Conservation (phyloP, 2,113 vertebrate genomes). For the Salvelinus sp. region DNA sequence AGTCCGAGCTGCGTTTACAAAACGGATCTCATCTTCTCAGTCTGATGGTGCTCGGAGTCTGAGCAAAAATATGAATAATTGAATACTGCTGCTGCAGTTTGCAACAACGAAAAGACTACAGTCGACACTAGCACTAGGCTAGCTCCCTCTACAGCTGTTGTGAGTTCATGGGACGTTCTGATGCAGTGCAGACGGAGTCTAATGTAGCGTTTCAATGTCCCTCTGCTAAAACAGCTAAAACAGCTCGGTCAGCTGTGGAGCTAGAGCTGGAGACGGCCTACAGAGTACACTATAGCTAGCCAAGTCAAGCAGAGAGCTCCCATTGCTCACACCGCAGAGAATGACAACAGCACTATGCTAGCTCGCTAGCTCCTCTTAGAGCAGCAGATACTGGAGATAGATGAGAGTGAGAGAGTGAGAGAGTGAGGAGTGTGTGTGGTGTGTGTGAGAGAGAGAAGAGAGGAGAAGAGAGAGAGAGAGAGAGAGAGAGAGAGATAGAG, state of each 20-base stretch:
- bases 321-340: not conserved
- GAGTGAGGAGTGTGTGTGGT: not conserved
- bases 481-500: not conserved
- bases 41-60: not conserved
- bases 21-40: slow-evolving; percentile 6
- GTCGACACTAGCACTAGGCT: not conserved
- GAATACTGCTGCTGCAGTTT: not conserved
- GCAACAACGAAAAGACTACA: not conserved
- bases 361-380: not conserved
- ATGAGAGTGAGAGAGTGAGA: not conserved
- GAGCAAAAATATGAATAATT: not conserved
- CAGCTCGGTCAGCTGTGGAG: not conserved
- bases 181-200: not conserved
- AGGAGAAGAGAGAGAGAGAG: not conserved
- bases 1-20: slow-evolving; percentile 29
- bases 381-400: slow-evolving; percentile 11
- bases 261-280: not conserved
- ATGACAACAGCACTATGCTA: not conserved
- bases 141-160: not conserved
- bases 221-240: not conserved
- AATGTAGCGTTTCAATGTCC: not conserved
- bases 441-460: not conserved
- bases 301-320: not conserved
- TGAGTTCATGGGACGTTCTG: not conserved
- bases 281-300: not conserved